Evolutionary conservation across 1,140 invertebrate species (phyloP), one percentile per base, ranked within the genome.

Genomic region (Choristoneura fumiferana): DNA sequence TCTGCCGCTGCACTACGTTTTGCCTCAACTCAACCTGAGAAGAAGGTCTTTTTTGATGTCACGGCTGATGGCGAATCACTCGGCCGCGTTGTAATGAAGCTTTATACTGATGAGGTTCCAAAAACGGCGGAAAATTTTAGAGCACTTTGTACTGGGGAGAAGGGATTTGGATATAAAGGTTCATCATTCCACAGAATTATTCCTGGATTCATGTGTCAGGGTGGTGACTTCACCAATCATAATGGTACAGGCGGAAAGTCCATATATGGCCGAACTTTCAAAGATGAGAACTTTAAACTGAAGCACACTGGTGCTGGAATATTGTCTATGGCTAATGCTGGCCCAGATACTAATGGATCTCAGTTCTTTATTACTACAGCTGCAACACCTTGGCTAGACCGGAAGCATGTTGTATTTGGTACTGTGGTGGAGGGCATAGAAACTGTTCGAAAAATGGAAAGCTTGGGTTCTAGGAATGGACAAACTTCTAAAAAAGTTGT

Each of bases 391-490:
- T 97, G 96, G 96, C 84, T 96, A 15, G 95, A 96, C 80, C 93
- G 93, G 54, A 94, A 94, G 81, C 96, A 97, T 84, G 96, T 97
- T 34, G 96, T 97, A 0, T 97, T 97, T 89, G 96, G 96, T 6
- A 74, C 90, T 55, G 95, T 97, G 40, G 91, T 94, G 10, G 95
- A 97, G 70, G 96, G 96, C 29, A 92, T 96, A 93, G 95, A 96
- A 75, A 91, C 96, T 61, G 94, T 97, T 0, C 94, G 91, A 73
- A 92, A 93, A 81, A 90, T 94, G 77, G 85, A 96, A 89, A 87
- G 89, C 13, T 84, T 93, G 62, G 96, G 96, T 39, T 93, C 93
- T 35, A 92, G 94, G 67, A 94, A 90, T 73, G 96, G 96, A 29
- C 95, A 95, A 81, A 94, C 96, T 43, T 90, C 85, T 17, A 95